Base-by-base conservation (phyloP, 2,113 vertebrate genomes). In the Hippotragus niger region DNA sequence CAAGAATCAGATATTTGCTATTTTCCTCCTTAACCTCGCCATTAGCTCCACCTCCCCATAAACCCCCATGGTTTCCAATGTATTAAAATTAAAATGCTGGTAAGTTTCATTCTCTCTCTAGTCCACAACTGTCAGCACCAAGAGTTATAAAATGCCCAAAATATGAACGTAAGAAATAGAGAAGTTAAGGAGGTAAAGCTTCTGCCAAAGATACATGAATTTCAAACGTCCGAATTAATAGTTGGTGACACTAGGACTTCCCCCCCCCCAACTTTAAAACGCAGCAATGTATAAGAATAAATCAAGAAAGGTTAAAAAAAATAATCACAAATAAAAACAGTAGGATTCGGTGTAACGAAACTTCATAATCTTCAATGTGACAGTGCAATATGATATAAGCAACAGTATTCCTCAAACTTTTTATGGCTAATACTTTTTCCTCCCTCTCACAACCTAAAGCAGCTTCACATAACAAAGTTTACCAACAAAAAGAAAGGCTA, bases 41-140 rank as follows among this genome's bases (percentile, higher is more conserved):
- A 90, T 71, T 64, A 91, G 62, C 25, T 88, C 58, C 78, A 85
- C 64, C 1, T 14, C 88, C n/a, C 7, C 76, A 85, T 11, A 83
- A 6, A 78, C 5, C 17, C 17, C 9, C 85, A n/a, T 2, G 74
- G 36, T 33, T 78, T 74, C 47, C 81, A 95, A 83, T 36, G 52
- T 33, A 58, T 50, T 90, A 95, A 96, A 86, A 88, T 80, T 2
- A 93, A 96, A 97, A 90, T 29, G 36, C 33, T 91, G 52, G 17
- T 45, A 81, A 45, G 19, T 78, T 95, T 92, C 40, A 45, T 91
- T 88, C 6, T 86, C 53, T 91, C 50, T 86, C 43, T 90, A n/a
- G 53, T 36, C 55, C 64, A 88, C 88, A 92, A 43, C 33, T 86
- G 52, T 67, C 87, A 71, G 11, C 60, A 95, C 21, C 5, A 85